Conservation (phyloP, 2,888 invertebrate species). For the Mactromeris polynyma region DNA sequence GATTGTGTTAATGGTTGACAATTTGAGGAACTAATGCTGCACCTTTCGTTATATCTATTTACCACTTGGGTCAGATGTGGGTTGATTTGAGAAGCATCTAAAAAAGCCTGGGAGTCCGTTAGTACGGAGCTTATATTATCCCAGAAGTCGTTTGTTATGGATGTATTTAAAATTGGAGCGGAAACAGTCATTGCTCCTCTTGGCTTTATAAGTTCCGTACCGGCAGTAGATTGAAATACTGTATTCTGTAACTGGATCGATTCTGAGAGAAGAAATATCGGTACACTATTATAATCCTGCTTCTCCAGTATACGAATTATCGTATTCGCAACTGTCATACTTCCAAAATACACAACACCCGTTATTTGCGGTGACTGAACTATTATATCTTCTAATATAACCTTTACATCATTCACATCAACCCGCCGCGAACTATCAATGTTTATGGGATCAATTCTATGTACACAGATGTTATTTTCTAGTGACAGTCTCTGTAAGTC, state of each 20-base stretch:
- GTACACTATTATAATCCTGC: slow-evolving; percentile 23
- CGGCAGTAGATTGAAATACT: slow-evolving; percentile 28
- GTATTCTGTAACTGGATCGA: slow-evolving; percentile 18
- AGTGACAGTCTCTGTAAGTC: slow-evolving; percentile 24
- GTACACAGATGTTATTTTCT: slow-evolving; percentile 57
- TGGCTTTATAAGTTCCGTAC: slow-evolving; percentile 16
- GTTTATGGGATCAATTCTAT: slow-evolving; percentile 30
- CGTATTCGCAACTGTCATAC: slow-evolving; percentile 34
- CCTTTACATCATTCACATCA: slow-evolving; percentile 7
- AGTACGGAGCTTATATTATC: slow-evolving; percentile 2
- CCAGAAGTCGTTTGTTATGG: slow-evolving; percentile 43
- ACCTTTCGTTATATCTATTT: slow-evolving; percentile 23
- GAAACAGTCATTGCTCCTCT: slow-evolving; percentile 51
- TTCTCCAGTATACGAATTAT: slow-evolving; percentile 42
- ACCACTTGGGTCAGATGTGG: slow-evolving; percentile 53
- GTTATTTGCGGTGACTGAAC: slow-evolving; percentile 42
- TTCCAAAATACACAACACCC: slow-evolving; percentile 57
- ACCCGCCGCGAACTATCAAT: slow-evolving; percentile 4
- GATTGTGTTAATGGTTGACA: background rate
- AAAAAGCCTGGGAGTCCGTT: slow-evolving; percentile 31
- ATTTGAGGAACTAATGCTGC: background rate
- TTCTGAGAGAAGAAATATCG: slow-evolving; percentile 56
- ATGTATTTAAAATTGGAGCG: slow-evolving; percentile 4
- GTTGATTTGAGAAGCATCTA: slow-evolving; percentile 35
- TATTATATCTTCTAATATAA: slow-evolving; percentile 13